Conservation (phyloP, 37 sponge, comb jelly and placozoan genomes). For the Axinella damicornis region DNA sequence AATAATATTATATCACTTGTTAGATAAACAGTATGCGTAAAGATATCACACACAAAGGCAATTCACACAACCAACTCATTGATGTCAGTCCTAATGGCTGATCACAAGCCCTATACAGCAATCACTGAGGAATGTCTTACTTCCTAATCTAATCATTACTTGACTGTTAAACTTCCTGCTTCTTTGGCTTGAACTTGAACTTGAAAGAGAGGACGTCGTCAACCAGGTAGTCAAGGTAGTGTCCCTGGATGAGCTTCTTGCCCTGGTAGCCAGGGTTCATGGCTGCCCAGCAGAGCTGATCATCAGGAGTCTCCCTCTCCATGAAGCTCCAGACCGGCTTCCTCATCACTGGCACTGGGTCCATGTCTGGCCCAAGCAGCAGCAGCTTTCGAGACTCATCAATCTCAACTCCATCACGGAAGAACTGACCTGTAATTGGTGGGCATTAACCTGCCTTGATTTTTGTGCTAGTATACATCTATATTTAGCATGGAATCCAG, state of each 20-base stretch:
- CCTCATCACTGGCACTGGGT: conserved; percentile 48
- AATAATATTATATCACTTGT: too few relatives aligned
- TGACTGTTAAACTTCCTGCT: too few relatives aligned
- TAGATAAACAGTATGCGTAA: too few relatives aligned
- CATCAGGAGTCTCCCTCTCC: conserved; percentile 41
- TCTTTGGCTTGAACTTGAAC: conserved; percentile 4
- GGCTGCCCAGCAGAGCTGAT: conserved; percentile 50
- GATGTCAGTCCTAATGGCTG: too few relatives aligned
- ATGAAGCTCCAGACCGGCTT: conserved; percentile 48
- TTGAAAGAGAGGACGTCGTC: conserved; percentile 38
- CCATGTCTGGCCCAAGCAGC: conserved; percentile 19
- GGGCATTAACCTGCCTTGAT: too few relatives aligned
- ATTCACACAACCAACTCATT: too few relatives aligned
- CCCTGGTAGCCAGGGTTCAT: conserved; percentile 61
- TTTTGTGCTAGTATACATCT: too few relatives aligned
- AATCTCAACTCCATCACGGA: conserved; percentile 33
- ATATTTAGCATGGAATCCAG: too few relatives aligned
- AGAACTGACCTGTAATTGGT: conserved; percentile 31
- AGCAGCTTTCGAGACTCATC: conserved; percentile 31
- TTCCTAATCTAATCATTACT: too few relatives aligned
- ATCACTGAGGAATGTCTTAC: too few relatives aligned
- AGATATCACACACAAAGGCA: too few relatives aligned
- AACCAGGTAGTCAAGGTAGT: conserved; percentile 46
- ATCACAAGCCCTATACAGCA: too few relatives aligned
- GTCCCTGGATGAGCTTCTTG: conserved; percentile 38